Conservation (phyloP, 2,797 vertebrate genomes). For the Tapera naevia region DNA sequence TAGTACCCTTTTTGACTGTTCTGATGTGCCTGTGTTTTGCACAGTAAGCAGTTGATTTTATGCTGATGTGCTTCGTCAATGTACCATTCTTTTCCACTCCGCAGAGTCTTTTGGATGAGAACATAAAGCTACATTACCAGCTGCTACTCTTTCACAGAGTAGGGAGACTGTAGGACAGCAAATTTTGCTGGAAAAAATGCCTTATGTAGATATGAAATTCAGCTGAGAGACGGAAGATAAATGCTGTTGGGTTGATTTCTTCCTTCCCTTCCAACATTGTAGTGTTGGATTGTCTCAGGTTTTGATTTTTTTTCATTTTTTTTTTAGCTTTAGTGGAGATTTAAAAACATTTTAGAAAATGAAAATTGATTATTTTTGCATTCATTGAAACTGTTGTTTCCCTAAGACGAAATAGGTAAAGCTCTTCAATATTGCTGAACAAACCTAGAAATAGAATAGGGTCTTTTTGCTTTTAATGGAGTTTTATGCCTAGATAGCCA, state of each 20-base stretch:
- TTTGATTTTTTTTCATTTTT: neutral
- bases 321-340: neutral
- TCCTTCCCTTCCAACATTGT: neutral
- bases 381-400: neutral
- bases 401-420: neutral
- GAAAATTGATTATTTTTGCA: neutral
- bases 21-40: conserved; percentile 22
- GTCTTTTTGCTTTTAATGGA: neutral
- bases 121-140: conserved; percentile 43
- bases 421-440: neutral
- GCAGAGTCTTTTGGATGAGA: conserved; percentile 14
- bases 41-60: conserved; percentile 41
- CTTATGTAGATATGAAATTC: neutral
- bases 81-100: neutral
- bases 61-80: conserved; percentile 36
- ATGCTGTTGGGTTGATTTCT: neutral
- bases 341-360: neutral
- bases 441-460: neutral
- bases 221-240: neutral
- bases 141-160: conserved; percentile 26
- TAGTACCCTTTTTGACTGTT: conserved; percentile 23
- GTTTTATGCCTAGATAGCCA: neutral
- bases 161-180: conserved; percentile 11
- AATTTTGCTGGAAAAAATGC: conserved; percentile 24
- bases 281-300: neutral